phyloP scores from a whole-genome alignment of 2,888 invertebrate species.

The Tortricodes alternella region DNA sequence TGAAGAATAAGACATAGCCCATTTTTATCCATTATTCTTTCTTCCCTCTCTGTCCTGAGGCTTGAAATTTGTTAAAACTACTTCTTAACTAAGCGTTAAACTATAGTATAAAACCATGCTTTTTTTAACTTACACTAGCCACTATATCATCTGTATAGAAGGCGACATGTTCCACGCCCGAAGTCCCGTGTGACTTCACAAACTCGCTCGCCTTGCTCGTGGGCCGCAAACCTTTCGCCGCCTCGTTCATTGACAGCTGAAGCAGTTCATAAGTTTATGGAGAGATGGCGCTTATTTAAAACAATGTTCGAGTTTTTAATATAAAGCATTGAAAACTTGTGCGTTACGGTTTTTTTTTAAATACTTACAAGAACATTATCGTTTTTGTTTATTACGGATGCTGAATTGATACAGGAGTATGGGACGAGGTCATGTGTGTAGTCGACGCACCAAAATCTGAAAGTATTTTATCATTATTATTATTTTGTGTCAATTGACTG shows the following conservation, averaged over 20 bases:
- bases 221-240: conserved; percentile 63
- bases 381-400: conserved; percentile 97
- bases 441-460: conserved; percentile 98
- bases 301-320: neutral
- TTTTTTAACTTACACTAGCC: conserved; percentile 61
- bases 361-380: conserved; percentile 92
- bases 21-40: too few species aligned
- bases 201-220: conserved; percentile 69
- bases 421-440: conserved; percentile 96
- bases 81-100: too few species aligned
- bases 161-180: conserved; percentile 73
- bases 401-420: conserved; percentile 96
- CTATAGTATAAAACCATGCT: too few species aligned
- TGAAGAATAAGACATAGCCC: too few species aligned
- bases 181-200: conserved; percentile 62
- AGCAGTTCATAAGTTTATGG: neutral
- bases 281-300: neutral
- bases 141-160: conserved; percentile 73
- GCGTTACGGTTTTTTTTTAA: neutral
- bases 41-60: too few species aligned
- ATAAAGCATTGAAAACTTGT: neutral
- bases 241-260: conserved; percentile 79
- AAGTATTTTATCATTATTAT: neutral
- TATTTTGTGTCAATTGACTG: too few species aligned
- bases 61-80: too few species aligned